phyloP scores from a whole-genome alignment of 2,888 invertebrate genomes.

The Volucella zonaria region DNA sequence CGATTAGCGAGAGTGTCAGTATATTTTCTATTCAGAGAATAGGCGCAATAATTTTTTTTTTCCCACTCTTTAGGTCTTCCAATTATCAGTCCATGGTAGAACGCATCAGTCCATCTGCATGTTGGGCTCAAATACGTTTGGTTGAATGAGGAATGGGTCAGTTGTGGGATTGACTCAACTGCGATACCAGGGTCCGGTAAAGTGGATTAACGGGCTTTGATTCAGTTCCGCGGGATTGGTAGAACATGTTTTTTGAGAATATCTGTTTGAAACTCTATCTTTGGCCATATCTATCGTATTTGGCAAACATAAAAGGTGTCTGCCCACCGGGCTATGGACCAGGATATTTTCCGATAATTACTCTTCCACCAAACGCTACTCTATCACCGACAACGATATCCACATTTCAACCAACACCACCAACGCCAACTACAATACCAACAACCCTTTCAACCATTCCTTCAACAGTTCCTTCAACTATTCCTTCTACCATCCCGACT shows the following conservation, averaged over 20 bases:
- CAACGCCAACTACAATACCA: conserved; percentile 47
- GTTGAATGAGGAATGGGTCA: conserved; percentile 18
- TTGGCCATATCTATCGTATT: conserved; percentile 81
- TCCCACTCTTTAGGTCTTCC: not conserved
- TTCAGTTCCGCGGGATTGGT: not conserved
- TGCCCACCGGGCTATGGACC: conserved; percentile 77
- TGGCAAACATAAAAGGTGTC: conserved; percentile 81
- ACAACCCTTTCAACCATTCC: conserved; percentile 33
- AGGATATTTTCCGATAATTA: conserved; percentile 79
- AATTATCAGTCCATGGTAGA: not conserved
- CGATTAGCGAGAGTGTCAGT: conserved; percentile 2
- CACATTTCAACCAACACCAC: conserved; percentile 47
- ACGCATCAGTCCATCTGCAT: conserved; percentile 31
- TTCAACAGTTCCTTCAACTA: conserved; percentile 70
- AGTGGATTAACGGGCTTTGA: not conserved
- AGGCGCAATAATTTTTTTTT: not conserved
- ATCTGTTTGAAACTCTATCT: conserved; percentile 81
- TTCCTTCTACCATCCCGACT: conserved; percentile 45
- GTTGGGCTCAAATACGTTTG: conserved; percentile 25
- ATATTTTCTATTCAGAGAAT: conserved; percentile 25
- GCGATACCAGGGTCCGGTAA: conserved; percentile 46
- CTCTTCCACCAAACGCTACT: conserved; percentile 76
- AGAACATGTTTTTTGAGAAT: conserved; percentile 78
- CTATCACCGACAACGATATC: conserved; percentile 72
- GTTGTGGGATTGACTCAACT: conserved; percentile 29